Percentiles rank a stretch among this genome's conserved stretches.
Conservation (phyloP, 2,113 vertebrate species). For the Pungitius pungitius region DNA sequence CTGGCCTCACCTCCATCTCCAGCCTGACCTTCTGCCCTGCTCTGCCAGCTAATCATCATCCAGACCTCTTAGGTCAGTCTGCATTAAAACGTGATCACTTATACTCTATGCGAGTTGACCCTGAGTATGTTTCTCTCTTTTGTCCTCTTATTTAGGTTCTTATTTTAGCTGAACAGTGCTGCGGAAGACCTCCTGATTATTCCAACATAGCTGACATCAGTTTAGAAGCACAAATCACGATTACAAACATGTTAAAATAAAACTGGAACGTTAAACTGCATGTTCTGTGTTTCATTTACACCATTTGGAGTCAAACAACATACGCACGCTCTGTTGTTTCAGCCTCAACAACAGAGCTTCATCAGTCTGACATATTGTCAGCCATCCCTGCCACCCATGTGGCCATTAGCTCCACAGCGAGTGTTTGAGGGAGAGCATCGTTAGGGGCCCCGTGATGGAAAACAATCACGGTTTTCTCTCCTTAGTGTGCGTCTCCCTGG, state of each 20-base stretch:
- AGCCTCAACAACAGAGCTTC: conserved; percentile 17
- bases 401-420: conserved; percentile 53
- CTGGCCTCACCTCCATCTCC: conserved; percentile 28
- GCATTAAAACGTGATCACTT: not conserved
- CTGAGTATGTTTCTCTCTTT: conserved; percentile 27
- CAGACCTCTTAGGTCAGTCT: conserved; percentile 23
- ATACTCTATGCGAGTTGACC: not conserved
- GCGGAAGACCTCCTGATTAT: not conserved
- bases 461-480: conserved; percentile 29
- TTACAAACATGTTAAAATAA: conserved; percentile 37
- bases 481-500: conserved; percentile 25
- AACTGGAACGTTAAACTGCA: conserved; percentile 4
- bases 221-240: not conserved
- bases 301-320: conserved; percentile 18
- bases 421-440: conserved; percentile 51
- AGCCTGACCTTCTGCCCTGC: conserved; percentile 33
- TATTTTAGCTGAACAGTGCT: conserved; percentile 16
- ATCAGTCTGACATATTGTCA: conserved; percentile 39
- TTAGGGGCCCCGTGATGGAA: conserved; percentile 62
- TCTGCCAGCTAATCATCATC: conserved; percentile 29
- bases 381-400: conserved; percentile 17
- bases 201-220: not conserved
- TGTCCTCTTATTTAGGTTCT: conserved; percentile 28
- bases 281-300: conserved; percentile 30
- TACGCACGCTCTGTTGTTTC: conserved; percentile 10